These are phyloP conservation scores for Pangasianodon hypophthalmus DNA, from an alignment of 2,113 vertebrate genomes.

Conservation along the genomic window DNA sequence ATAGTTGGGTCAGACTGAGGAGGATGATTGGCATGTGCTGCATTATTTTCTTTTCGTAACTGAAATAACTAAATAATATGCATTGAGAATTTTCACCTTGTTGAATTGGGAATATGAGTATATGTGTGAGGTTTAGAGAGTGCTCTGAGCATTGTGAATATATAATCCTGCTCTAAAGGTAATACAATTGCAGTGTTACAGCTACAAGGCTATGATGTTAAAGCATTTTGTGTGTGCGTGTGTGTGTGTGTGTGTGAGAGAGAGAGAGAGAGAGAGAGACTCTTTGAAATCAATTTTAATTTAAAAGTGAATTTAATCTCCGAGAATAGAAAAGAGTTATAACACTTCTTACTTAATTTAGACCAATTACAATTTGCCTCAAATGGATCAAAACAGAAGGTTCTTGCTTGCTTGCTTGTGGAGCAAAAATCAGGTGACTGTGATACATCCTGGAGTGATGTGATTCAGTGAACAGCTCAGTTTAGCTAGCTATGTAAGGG, in stretches of 20 bases:
- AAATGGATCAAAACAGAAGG: background rate
- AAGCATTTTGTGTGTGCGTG: background rate
- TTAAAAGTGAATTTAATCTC: background rate
- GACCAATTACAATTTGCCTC: background rate
- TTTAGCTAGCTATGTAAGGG: background rate
- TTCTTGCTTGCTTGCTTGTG: background rate
- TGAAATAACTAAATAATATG: background rate
- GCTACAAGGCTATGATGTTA: background rate
- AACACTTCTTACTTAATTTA: background rate
- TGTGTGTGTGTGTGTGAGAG: background rate
- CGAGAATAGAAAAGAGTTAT: background rate
- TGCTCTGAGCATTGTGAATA: background rate
- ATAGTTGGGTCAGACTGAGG: background rate
- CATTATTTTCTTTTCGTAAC: background rate
- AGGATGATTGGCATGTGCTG: slow-evolving; percentile 10
- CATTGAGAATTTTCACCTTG: background rate
- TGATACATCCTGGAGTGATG: background rate
- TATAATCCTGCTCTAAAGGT: slow-evolving; percentile 3
- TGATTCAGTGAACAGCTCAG: background rate
- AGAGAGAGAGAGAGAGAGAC: background rate
- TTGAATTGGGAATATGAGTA: background rate
- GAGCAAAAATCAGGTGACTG: background rate
- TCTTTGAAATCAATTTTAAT: background rate
- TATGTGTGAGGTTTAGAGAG: background rate
- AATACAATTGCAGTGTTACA: background rate